Evolutionary conservation across 2,888 invertebrate species (phyloP).

Genomic region (Exocentrus adspersus): DNA sequence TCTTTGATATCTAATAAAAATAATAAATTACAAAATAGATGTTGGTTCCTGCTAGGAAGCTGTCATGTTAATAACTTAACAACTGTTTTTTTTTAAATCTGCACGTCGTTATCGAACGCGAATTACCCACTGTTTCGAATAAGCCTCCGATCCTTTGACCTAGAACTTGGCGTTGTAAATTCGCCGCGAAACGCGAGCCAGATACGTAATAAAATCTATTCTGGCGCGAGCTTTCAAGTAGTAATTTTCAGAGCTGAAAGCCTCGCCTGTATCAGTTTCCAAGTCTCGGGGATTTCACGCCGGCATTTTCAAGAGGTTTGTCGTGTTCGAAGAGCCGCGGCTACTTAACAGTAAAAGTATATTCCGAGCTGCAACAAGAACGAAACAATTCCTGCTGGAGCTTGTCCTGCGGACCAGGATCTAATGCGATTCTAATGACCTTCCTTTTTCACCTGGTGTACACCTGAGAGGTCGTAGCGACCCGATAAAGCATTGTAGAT

Average conservation of each 20-base stretch:
- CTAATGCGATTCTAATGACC: background rate
- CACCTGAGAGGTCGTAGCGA: background rate
- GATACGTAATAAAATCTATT: background rate
- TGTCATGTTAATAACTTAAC: too few relatives aligned
- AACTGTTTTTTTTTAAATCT: too few relatives aligned
- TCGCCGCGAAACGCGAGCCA: too few relatives aligned
- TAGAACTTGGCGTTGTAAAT: too few relatives aligned
- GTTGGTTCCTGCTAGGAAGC: too few relatives aligned
- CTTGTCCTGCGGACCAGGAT: background rate
- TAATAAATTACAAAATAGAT: too few relatives aligned
- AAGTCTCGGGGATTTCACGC: slow-evolving; percentile 10
- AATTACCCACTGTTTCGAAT: too few relatives aligned
- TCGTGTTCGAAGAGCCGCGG: slow-evolving; percentile 11
- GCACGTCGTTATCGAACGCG: too few relatives aligned
- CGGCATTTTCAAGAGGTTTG: slow-evolving; percentile 22
- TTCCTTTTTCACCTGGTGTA: background rate
- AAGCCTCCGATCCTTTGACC: too few relatives aligned
- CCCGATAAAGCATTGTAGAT: background rate
- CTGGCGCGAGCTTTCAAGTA: background rate
- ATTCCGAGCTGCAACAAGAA: background rate
- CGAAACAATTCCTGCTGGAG: too few relatives aligned
- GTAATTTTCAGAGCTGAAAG: background rate
- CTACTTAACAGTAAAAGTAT: slow-evolving; percentile 15
- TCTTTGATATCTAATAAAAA: too few relatives aligned
- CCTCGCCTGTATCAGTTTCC: background rate